Evolutionary conservation across 2,113 vertebrate species (phyloP).

Genomic region (Mirza zaza): DNA sequence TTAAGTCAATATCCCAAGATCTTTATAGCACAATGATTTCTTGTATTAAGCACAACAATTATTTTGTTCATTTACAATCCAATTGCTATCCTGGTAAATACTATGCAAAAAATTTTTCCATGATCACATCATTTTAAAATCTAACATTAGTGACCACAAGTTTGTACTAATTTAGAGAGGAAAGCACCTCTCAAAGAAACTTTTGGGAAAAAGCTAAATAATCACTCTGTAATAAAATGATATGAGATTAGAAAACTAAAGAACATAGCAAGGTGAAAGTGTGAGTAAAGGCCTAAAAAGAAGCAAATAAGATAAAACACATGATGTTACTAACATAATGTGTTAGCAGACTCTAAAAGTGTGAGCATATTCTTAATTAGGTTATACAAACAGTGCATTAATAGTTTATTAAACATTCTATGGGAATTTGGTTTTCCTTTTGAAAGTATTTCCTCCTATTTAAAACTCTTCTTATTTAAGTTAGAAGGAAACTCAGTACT

Average conservation of each 20-base stretch:
- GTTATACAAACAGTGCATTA: background rate
- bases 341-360: background rate
- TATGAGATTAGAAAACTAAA: background rate
- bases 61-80: constrained; percentile 37
- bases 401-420: constrained; percentile 45
- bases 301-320: background rate
- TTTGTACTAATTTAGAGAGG: background rate
- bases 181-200: background rate
- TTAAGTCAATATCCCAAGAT: background rate
- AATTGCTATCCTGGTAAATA: background rate
- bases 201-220: background rate
- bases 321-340: background rate
- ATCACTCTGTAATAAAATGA: background rate
- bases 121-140: background rate
- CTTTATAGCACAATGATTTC: constrained; percentile 22
- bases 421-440: constrained; percentile 10
- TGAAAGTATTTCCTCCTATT: constrained; percentile 67
- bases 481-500: background rate
- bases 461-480: constrained; percentile 50
- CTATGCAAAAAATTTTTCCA: background rate
- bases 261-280: background rate
- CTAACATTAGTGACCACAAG: background rate
- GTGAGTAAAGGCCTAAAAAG: background rate
- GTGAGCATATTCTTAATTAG: background rate
- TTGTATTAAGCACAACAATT: background rate